Conservation (phyloP, 2,113 vertebrate species). For the Burhinus bistriatus region DNA sequence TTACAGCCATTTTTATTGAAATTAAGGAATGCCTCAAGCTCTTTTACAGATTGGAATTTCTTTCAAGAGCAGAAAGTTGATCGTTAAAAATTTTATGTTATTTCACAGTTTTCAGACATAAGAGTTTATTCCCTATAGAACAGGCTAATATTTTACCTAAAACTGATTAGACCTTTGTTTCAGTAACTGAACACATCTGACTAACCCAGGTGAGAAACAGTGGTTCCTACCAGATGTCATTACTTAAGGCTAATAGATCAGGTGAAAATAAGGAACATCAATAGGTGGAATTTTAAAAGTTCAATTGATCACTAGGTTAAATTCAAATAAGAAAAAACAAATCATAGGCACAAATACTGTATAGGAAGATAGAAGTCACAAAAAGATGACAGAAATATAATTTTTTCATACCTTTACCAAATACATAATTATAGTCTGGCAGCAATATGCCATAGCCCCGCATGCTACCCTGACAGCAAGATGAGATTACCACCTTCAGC, state of each 20-base stretch:
- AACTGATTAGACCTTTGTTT: slow-evolving; percentile 23
- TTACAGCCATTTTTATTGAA: neutral
- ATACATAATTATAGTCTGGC: neutral
- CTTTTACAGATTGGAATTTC: neutral
- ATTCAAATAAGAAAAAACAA: neutral
- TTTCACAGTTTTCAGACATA: neutral
- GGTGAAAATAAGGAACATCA: neutral
- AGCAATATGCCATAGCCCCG: neutral
- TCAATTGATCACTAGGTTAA: neutral
- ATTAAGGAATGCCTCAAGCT: neutral
- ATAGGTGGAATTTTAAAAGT: no score
- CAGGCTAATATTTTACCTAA: neutral
- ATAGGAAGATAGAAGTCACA: neutral
- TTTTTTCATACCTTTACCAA: neutral
- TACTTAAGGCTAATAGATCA: neutral
- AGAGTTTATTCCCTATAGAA: neutral
- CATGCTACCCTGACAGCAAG: neutral
- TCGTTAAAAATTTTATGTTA: neutral
- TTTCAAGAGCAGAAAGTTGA: neutral
- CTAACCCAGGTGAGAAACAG: neutral
- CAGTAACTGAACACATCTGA: neutral
- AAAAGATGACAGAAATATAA: neutral
- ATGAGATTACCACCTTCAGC: neutral
- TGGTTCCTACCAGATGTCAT: neutral
- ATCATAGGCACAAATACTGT: neutral